These are phyloP conservation scores for Azorinus chamasolen DNA, from an alignment of 2,888 invertebrate species.

Conservation along the genomic window DNA sequence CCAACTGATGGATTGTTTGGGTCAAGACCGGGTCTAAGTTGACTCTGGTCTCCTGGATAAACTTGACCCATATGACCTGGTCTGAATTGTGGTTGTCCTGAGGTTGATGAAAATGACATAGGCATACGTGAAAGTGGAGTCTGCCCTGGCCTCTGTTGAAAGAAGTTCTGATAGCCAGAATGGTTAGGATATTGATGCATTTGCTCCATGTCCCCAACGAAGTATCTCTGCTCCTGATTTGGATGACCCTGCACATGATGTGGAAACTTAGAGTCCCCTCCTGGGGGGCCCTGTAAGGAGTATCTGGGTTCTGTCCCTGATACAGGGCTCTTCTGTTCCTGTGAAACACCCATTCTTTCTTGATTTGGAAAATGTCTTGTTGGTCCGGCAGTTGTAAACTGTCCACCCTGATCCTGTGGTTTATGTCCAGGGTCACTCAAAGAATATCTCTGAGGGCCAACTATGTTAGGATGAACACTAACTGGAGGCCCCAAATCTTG, in stretches of 20 bases:
- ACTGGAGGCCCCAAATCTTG: no score
- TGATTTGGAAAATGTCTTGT: no score
- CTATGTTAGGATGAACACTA: no score
- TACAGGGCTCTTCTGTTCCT: no score
- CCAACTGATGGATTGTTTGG: neutral
- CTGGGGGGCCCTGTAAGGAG: neutral
- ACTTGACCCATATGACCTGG: neutral
- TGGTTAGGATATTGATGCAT: neutral
- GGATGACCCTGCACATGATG: no score
- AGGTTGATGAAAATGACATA: no score
- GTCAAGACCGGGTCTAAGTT: neutral
- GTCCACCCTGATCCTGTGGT: no score
- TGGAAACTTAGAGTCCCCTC: neutral
- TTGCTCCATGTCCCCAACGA: neutral
- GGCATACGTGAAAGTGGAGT: no score
- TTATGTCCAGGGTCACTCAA: no score
- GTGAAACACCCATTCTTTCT: no score
- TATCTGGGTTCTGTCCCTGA: neutral
- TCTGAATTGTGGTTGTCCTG: neutral
- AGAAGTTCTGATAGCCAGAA: neutral
- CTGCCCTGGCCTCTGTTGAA: constrained; percentile 4
- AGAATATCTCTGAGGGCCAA: no score
- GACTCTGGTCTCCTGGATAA: constrained; percentile 1
- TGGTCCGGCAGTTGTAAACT: no score
- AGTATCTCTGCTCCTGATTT: constrained; percentile 1